Evolutionary conservation across 2,888 invertebrate genomes (phyloP).

Genomic region (Torymus auratus): DNA sequence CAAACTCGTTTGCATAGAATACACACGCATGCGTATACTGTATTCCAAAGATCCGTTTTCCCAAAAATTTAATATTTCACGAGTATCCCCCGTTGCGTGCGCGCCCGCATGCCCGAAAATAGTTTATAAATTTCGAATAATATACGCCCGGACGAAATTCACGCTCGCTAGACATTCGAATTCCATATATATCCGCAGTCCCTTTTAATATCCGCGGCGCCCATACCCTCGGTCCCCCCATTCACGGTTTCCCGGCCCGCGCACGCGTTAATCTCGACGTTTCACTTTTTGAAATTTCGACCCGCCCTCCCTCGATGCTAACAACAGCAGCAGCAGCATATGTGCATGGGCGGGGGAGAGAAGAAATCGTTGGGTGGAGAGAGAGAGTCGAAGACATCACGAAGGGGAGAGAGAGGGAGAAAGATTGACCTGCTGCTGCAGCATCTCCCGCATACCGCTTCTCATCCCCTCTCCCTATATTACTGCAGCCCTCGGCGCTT

Average conservation of each 20-base stretch:
- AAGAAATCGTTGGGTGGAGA: not conserved
- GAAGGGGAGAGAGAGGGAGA: not conserved
- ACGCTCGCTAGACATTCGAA: no score
- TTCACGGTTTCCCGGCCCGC: not conserved
- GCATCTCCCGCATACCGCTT: not conserved
- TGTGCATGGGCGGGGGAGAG: not conserved
- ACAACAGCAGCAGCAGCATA: not conserved
- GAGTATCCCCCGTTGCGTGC: no score
- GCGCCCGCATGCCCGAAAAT: no score
- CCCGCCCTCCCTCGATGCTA: not conserved
- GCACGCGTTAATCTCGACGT: not conserved
- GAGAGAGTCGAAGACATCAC: not conserved
- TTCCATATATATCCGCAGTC: no score
- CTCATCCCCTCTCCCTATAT: not conserved
- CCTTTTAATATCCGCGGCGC: no score
- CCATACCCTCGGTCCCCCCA: not conserved
- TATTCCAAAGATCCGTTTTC: no score
- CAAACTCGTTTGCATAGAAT: no score
- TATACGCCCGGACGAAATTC: no score
- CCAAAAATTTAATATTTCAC: no score
- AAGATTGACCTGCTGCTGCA: conserved; percentile 26
- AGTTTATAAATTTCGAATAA: no score
- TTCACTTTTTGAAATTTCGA: conserved; percentile 14
- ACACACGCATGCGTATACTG: no score
- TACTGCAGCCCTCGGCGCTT: conserved; percentile 11